Conservation (phyloP, 2,888 invertebrate species). For the Pollenia labialis region DNA sequence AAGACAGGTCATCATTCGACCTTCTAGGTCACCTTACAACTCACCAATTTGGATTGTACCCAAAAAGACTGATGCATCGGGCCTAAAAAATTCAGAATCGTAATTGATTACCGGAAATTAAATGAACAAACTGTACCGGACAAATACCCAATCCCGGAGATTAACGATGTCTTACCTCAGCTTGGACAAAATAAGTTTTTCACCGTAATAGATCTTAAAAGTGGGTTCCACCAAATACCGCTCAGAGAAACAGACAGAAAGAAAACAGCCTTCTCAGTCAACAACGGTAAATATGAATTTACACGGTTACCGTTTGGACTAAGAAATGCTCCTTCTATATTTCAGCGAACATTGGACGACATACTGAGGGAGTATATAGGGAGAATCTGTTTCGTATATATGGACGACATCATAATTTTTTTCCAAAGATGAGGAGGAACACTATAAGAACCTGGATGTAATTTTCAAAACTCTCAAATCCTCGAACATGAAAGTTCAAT, state of each 20-base stretch:
- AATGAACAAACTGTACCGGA: conserved; percentile 25
- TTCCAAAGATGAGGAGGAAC: conserved; percentile 15
- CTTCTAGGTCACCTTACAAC: conserved; percentile 21
- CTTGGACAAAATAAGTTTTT: conserved; percentile 30
- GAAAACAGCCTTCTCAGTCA: conserved; percentile 35
- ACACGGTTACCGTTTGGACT: too few species aligned
- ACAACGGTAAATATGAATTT: conserved; percentile 36
- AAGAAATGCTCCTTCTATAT: not conserved
- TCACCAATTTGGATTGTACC: conserved; percentile 40
- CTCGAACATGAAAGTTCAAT: too few species aligned
- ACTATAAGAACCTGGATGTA: not conserved
- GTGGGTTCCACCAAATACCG: conserved; percentile 41
- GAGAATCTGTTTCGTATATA: not conserved
- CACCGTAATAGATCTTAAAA: conserved; percentile 36
- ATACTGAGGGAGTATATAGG: not conserved
- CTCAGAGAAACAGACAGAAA: conserved; percentile 11
- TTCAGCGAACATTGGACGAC: not conserved
- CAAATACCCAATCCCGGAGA: conserved; percentile 43
- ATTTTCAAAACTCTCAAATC: not conserved
- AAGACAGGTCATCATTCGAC: conserved; percentile 15
- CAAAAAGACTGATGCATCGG: conserved; percentile 31
- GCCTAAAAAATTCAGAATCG: conserved; percentile 19
- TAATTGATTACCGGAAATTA: conserved; percentile 23
- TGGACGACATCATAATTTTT: conserved; percentile 47
- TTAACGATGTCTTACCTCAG: conserved; percentile 26